phyloP scores from a whole-genome alignment of 2,113 vertebrate genomes.

The Pantherophis guttatus region DNA sequence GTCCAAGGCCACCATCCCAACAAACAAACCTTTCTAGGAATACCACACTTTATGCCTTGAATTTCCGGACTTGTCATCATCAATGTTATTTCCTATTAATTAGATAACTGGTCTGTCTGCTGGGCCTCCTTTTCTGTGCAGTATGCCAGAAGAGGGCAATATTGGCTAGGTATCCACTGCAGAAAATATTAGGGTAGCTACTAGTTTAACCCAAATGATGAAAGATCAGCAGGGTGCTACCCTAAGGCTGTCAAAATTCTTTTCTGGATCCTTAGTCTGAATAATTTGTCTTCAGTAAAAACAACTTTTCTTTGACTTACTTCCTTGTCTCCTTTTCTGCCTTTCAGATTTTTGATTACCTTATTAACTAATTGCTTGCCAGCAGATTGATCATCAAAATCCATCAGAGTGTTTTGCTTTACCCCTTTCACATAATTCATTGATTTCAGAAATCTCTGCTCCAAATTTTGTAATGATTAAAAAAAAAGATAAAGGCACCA shows the following conservation, averaged over 20 bases:
- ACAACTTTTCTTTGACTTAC: neutral
- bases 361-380: neutral
- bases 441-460: neutral
- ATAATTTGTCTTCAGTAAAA: neutral
- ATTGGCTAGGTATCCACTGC: neutral
- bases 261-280: neutral
- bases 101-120: neutral
- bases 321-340: neutral
- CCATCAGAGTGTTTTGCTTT: neutral
- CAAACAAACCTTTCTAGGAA: neutral
- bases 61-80: neutral
- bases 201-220: neutral
- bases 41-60: neutral
- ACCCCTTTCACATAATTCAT: neutral
- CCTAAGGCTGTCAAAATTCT: neutral
- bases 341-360: neutral
- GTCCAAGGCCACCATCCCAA: neutral
- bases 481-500: neutral
- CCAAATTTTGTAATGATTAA: neutral
- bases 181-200: neutral
- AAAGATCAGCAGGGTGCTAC: neutral
- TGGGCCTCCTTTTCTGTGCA: neutral
- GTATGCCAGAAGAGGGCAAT: neutral
- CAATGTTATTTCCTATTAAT: neutral
- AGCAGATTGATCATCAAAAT: neutral